These are phyloP conservation scores for Nannoperca australis DNA, from an alignment of 2,797 vertebrate genomes.

Conservation along the genomic window DNA sequence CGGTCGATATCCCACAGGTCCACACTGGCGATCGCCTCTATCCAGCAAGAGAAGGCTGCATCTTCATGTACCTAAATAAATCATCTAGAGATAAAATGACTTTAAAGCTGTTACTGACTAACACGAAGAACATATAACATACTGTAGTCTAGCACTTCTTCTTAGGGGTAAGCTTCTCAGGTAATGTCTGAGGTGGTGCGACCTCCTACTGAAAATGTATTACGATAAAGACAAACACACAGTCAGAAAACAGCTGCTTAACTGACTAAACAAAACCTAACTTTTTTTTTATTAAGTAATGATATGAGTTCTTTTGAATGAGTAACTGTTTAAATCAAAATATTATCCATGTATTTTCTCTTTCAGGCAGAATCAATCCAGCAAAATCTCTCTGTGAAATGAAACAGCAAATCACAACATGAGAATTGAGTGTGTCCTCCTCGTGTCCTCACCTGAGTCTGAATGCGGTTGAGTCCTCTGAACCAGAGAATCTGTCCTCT, in stretches of 20 bases:
- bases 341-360: not conserved
- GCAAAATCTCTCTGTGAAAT: conserved; percentile 11
- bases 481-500: conserved; percentile 99
- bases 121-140: conserved; percentile 27
- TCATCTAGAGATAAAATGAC: conserved; percentile 66
- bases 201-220: conserved; percentile 31
- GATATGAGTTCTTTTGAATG: not conserved
- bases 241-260: conserved; percentile 9
- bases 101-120: conserved; percentile 49
- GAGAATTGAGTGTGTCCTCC: not conserved
- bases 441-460: conserved; percentile 92
- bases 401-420: not conserved
- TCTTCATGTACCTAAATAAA: conserved; percentile 68
- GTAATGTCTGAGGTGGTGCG: not conserved
- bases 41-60: conserved; percentile 34
- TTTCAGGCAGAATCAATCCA: conserved; percentile 1
- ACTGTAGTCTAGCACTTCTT: conserved; percentile 15
- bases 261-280: conserved; percentile 7
- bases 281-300: too few relatives aligned
- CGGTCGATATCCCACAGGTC: conserved; percentile 42
- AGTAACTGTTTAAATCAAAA: not conserved
- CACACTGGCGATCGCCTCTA: conserved; percentile 16
- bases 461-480: conserved; percentile 97
- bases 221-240: conserved; percentile 33
- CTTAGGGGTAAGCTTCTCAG: not conserved